These are phyloP conservation scores for Penaeus monodon DNA, from an alignment of 2,888 invertebrate genomes.

Conservation along the genomic window DNA sequence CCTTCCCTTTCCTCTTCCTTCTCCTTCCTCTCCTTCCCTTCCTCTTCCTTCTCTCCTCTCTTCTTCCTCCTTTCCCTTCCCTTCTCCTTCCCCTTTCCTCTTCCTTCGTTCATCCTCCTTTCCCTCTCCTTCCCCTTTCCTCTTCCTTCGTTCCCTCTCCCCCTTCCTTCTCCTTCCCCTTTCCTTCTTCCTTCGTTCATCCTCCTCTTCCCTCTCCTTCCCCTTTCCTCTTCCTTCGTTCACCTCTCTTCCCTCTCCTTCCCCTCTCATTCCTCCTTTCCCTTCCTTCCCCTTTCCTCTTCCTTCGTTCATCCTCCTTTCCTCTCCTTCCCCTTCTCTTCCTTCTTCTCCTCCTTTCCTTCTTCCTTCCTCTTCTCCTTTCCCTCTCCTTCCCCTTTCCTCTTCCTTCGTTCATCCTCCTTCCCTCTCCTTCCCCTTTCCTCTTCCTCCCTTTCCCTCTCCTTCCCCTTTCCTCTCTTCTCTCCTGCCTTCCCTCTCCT, in stretches of 20 bases:
- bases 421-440: not conserved
- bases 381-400: not conserved
- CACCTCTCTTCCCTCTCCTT: not conserved
- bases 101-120: not conserved
- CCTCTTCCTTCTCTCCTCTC: not conserved
- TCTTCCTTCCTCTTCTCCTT: too few relatives aligned
- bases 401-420: not conserved
- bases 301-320: not conserved
- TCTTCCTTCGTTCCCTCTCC: not conserved
- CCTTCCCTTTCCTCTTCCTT: too few relatives aligned
- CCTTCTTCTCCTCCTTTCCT: not conserved
- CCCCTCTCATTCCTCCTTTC: not conserved
- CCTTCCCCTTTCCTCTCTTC: too few relatives aligned
- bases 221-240: not conserved
- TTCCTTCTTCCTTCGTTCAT: not conserved
- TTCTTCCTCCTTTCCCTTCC: not conserved
- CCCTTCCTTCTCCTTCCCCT: not conserved
- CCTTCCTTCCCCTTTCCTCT: not conserved
- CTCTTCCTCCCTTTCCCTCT: too few relatives aligned
- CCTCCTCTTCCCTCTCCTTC: not conserved
- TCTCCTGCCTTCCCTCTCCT: too few relatives aligned
- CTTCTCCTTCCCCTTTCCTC: too few relatives aligned
- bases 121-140: not conserved
- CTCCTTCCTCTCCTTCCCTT: not conserved
- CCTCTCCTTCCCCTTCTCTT: not conserved